phyloP scores from a whole-genome alignment of 1,140 invertebrate genomes.

The roundworm (Caenorhabditis elegans) region DNA sequence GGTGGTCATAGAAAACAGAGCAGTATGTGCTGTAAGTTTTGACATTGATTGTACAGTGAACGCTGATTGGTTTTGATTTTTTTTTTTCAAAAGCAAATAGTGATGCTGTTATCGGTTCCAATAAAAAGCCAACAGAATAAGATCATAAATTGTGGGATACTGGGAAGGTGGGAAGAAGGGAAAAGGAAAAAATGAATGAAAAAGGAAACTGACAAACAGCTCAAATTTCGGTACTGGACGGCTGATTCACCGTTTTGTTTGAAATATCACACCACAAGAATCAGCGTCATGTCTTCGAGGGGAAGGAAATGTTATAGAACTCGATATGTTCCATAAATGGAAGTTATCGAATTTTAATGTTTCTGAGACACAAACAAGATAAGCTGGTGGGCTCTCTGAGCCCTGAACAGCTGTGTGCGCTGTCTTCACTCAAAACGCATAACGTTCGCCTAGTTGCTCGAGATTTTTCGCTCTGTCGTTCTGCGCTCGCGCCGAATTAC shows the following conservation, averaged over 20 bases:
- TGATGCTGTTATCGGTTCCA: neutral
- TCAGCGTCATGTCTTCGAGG: conserved; percentile 2
- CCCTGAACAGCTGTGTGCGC: neutral
- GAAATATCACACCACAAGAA: conserved; percentile 4
- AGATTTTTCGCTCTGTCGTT: neutral
- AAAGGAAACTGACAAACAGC: conserved; percentile 1
- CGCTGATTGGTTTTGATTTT: conserved; percentile 9
- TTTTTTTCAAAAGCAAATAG: conserved; percentile 13
- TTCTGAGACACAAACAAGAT: conserved; percentile 5
- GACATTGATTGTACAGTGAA: neutral
- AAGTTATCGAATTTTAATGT: too few relatives aligned
- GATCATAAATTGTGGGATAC: too few relatives aligned
- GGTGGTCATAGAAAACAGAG: neutral
- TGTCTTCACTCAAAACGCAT: neutral
- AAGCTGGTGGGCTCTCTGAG: neutral
- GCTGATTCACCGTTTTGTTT: conserved; percentile 28
- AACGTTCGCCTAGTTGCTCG: neutral
- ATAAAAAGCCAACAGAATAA: neutral
- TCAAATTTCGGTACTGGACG: neutral
- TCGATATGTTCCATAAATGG: too few relatives aligned
- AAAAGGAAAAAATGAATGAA: too few relatives aligned
- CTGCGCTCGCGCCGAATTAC: conserved; percentile 1
- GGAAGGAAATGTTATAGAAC: too few relatives aligned
- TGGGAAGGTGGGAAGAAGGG: neutral
- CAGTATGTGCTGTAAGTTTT: neutral